These are phyloP conservation scores for Chaenogobius annularis DNA, from an alignment of 2,113 vertebrate genomes.

Conservation along the genomic window DNA sequence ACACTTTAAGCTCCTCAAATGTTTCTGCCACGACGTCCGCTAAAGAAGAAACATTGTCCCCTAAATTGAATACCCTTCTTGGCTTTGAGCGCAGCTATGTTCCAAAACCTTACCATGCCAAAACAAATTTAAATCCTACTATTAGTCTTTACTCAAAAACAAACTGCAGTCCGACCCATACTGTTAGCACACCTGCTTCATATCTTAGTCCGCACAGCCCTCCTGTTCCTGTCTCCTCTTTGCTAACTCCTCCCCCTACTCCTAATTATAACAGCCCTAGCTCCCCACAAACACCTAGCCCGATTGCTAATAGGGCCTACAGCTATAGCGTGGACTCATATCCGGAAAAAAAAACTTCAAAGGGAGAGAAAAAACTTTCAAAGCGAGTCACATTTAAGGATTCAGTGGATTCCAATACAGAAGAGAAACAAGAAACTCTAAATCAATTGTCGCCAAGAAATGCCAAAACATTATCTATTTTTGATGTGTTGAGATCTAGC, in stretches of 20 bases:
- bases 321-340: conserved; percentile 43
- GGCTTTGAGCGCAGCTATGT: conserved; percentile 57
- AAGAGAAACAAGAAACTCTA: conserved; percentile 17
- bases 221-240: conserved; percentile 11
- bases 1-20: conserved; percentile 15
- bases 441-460: conserved; percentile 26
- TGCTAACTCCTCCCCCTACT: conserved; percentile 56
- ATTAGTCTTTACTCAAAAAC: conserved; percentile 18
- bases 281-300: conserved; percentile 26
- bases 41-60: conserved; percentile 22
- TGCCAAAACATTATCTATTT: conserved; percentile 49
- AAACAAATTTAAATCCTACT: conserved; percentile 32
- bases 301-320: conserved; percentile 31
- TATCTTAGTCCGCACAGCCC: conserved; percentile 17
- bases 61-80: conserved; percentile 30
- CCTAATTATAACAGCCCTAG: conserved; percentile 39
- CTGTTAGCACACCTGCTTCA: conserved; percentile 1
- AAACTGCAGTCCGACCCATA: conserved; percentile 10
- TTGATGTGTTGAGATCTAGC: conserved; percentile 58
- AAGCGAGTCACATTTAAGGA: conserved; percentile 63
- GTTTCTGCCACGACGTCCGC: conserved; percentile 6
- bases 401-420: conserved; percentile 34
- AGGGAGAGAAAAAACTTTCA: conserved; percentile 35
- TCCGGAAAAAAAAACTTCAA: conserved; percentile 33
- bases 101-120: conserved; percentile 32